Evolutionary conservation across 2,797 vertebrate species (phyloP).

Genomic region (Denticeps clupeoides): DNA sequence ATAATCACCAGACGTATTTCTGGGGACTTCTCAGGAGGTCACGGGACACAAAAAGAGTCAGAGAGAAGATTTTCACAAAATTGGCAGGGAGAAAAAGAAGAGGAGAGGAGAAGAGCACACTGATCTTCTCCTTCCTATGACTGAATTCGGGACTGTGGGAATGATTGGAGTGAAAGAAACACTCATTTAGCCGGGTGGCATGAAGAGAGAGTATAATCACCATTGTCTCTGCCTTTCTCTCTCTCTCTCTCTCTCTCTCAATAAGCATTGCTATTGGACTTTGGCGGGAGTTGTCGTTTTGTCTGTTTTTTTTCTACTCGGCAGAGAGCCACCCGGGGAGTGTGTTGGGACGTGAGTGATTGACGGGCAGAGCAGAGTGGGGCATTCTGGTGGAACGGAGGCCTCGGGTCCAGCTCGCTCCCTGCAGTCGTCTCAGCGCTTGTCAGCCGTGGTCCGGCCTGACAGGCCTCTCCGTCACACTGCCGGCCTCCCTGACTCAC

Average conservation of each 20-base stretch:
- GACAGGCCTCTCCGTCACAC: constrained; percentile 12
- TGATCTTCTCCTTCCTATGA: too few species aligned
- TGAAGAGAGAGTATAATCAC: too few species aligned
- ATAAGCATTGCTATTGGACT: not conserved
- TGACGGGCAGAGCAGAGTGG: constrained; percentile 2
- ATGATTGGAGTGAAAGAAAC: too few species aligned
- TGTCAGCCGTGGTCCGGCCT: constrained; percentile 6
- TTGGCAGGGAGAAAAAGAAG: too few species aligned
- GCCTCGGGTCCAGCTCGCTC: constrained; percentile 8
- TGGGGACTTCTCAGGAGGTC: not conserved
- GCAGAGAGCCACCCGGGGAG: not conserved
- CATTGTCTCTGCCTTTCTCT: not conserved
- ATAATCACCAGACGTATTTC: too few species aligned
- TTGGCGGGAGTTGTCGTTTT: not conserved
- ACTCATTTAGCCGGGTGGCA: too few species aligned
- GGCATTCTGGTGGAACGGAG: constrained; percentile 5
- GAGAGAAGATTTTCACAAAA: too few species aligned
- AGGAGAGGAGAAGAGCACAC: too few species aligned
- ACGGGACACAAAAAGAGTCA: too few species aligned
- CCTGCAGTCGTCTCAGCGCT: not conserved
- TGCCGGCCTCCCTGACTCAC: constrained; percentile 1
- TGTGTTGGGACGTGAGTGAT: constrained; percentile 1
- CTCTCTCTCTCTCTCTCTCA: not conserved
- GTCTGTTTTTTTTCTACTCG: not conserved
- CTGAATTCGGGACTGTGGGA: too few species aligned